Conservation (phyloP, 2,113 vertebrate genomes). For the Hassar affinis region DNA sequence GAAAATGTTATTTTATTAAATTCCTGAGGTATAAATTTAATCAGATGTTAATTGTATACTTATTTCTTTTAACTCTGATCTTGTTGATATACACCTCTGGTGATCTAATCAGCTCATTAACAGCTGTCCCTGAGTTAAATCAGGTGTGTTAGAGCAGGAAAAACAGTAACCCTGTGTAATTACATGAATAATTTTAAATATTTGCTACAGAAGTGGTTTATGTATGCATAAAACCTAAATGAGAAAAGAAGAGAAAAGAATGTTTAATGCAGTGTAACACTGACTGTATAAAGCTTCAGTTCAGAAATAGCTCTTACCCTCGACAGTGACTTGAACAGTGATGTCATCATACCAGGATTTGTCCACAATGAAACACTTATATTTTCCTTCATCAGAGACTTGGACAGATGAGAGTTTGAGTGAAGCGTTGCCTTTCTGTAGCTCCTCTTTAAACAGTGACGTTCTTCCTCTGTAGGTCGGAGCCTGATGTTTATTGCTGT, state of each 20-base stretch:
- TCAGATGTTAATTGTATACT: too few species aligned
- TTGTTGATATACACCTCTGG: too few species aligned
- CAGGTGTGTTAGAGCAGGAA: too few species aligned
- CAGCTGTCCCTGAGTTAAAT: too few species aligned
- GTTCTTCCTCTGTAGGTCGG: not conserved
- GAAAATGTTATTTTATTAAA: too few species aligned
- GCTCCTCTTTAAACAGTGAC: not conserved
- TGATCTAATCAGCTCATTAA: too few species aligned
- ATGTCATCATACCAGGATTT: constrained; percentile 1
- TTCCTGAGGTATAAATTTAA: too few species aligned
- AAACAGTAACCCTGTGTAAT: too few species aligned
- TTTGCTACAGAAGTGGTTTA: not conserved
- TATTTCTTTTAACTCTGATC: too few species aligned
- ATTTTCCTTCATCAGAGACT: not conserved
- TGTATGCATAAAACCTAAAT: not conserved
- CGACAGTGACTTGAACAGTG: not conserved
- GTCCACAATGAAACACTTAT: not conserved
- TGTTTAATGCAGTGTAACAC: not conserved
- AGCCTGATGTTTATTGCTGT: not conserved
- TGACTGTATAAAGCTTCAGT: not conserved
- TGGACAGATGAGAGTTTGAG: not conserved
- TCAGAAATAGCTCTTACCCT: not conserved
- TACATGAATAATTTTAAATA: not conserved
- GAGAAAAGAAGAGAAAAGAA: not conserved
- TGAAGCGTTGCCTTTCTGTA: constrained; percentile 7